Evolutionary conservation across 2,113 vertebrate species (phyloP).

Genomic region (Rhineura floridana): DNA sequence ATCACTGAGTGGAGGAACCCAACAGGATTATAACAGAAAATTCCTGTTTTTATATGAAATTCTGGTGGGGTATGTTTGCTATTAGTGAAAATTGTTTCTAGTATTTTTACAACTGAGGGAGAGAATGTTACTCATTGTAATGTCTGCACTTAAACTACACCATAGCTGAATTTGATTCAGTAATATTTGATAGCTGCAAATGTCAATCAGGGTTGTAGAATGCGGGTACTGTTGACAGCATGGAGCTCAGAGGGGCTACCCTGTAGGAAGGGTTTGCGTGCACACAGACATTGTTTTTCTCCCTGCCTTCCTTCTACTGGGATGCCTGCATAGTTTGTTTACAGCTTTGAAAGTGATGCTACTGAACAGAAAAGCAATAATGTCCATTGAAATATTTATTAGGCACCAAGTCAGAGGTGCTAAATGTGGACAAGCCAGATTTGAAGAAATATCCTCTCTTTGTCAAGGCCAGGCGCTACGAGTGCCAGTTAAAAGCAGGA

Average conservation of each 20-base stretch:
- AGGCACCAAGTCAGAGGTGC: conserved; percentile 94
- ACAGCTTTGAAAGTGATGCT: not conserved
- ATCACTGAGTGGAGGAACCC: not conserved
- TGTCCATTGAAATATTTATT: conserved; percentile 40
- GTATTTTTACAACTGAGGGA: conserved; percentile 33
- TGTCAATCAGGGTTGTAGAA: not conserved
- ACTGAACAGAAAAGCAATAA: not conserved
- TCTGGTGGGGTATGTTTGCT: not conserved
- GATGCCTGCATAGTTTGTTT: not conserved
- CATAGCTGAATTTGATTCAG: conserved; percentile 1
- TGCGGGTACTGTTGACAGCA: not conserved
- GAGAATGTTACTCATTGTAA: not conserved
- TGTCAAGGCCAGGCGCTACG: conserved; percentile 84
- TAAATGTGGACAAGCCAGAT: conserved; percentile 91
- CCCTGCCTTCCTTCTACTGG: not conserved
- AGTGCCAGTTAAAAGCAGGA: conserved; percentile 88
- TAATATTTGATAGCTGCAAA: conserved; percentile 39
- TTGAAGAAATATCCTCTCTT: conserved; percentile 89
- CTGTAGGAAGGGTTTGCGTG: not conserved
- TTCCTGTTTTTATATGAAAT: not conserved
- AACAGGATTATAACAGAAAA: not conserved
- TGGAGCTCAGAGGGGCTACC: not conserved
- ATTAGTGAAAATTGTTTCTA: conserved; percentile 32
- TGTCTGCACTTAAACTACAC: not conserved
- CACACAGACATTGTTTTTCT: not conserved